phyloP scores from a whole-genome alignment of 2,888 invertebrate species.

The Microctonus brassicae region DNA sequence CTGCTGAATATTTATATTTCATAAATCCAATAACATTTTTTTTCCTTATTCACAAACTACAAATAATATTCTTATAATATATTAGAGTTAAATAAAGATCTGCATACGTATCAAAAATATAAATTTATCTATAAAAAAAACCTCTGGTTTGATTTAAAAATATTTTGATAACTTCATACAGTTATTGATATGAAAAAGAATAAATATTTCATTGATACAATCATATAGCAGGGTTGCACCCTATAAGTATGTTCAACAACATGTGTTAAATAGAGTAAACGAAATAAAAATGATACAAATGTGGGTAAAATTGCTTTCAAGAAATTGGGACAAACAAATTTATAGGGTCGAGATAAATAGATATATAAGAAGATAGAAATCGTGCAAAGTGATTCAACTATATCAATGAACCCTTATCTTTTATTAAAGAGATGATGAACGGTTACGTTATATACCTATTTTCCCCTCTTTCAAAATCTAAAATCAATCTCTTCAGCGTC shows the following conservation, averaged over 20 bases:
- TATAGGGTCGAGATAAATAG: neutral
- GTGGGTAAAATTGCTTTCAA: neutral
- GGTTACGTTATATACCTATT: neutral
- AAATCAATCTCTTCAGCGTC: neutral
- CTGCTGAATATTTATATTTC: no score
- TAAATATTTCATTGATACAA: no score
- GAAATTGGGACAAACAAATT: neutral
- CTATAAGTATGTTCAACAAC: slow-evolving; percentile 4
- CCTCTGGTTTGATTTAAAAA: no score
- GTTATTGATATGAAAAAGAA: no score
- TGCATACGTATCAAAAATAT: no score
- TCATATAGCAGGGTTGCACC: neutral
- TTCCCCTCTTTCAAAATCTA: neutral
- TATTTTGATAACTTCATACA: no score
- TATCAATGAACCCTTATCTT: neutral
- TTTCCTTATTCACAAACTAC: no score
- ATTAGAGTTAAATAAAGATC: no score
- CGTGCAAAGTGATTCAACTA: neutral
- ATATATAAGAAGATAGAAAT: neutral
- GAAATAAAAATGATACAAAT: neutral
- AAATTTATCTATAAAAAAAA: no score
- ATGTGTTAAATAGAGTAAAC: neutral
- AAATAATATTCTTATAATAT: no score
- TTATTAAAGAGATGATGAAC: neutral
- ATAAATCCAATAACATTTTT: no score